phyloP scores from a whole-genome alignment of 2,888 invertebrate genomes.

The Eupeodes latifasciatus region DNA sequence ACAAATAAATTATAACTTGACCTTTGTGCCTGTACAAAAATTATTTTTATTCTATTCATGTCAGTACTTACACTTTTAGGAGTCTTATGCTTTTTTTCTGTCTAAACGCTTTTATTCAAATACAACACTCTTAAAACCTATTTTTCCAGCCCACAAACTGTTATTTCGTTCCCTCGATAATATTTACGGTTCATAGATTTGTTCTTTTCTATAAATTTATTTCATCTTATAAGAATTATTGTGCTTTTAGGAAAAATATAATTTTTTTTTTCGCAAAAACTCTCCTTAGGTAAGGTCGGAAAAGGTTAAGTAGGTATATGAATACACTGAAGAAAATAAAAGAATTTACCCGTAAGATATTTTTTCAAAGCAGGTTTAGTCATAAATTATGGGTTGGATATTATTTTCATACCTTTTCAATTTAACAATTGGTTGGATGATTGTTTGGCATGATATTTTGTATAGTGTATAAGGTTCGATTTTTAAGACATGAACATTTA shows the following conservation, averaged over 20 bases:
- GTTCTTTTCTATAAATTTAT: conserved; percentile 42
- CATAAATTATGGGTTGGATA: too few species aligned
- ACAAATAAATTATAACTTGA: too few species aligned
- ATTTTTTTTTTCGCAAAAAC: conserved; percentile 26
- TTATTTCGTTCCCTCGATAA: conserved; percentile 34
- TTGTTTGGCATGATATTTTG: too few species aligned
- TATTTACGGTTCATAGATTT: conserved; percentile 65
- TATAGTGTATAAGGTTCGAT: too few species aligned
- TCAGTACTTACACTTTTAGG: too few species aligned
- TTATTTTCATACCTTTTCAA: too few species aligned
- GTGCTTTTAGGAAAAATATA: conserved; percentile 43
- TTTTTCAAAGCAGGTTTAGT: background rate
- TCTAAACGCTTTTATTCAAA: background rate
- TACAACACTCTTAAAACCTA: background rate
- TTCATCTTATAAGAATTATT: conserved; percentile 27
- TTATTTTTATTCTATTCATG: background rate
- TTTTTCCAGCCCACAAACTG: conserved; percentile 23
- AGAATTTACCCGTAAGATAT: too few species aligned
- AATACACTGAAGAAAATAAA: background rate
- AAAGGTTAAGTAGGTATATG: background rate
- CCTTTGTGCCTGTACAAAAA: background rate
- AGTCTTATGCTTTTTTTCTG: background rate
- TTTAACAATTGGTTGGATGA: too few species aligned
- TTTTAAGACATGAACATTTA: too few species aligned
- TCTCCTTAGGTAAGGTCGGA: background rate